Conservation (phyloP, 2,888 invertebrate genomes). For the Eucera pruinosa region DNA sequence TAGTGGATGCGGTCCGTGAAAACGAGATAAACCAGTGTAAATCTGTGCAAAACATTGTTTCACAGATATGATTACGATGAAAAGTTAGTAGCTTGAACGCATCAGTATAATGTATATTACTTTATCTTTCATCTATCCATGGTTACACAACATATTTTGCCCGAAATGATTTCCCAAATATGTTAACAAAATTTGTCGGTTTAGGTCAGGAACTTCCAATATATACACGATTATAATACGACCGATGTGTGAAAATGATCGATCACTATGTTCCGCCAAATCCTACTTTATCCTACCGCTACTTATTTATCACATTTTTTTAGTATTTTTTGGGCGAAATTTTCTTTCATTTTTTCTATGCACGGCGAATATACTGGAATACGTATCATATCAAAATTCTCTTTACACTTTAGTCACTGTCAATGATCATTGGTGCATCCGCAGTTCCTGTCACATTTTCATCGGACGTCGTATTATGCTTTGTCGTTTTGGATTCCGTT, state of each 20-base stretch:
- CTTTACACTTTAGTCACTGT: conserved; percentile 1
- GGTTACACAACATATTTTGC: too few species aligned
- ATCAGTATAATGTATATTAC: too few species aligned
- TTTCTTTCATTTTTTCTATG: conserved; percentile 1
- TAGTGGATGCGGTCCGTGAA: too few species aligned
- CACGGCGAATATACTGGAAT: neutral
- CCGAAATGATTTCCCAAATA: too few species aligned
- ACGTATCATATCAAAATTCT: neutral
- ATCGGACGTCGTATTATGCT: neutral
- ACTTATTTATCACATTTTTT: conserved; percentile 40
- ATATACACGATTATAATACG: too few species aligned
- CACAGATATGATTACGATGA: too few species aligned
- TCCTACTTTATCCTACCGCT: conserved; percentile 1
- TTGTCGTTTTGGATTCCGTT: neutral
- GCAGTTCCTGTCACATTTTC: neutral
- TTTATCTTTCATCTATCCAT: too few species aligned
- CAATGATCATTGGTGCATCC: neutral
- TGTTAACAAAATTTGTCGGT: too few species aligned
- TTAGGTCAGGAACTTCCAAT: too few species aligned
- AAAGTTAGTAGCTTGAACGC: too few species aligned
- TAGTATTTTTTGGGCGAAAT: neutral
- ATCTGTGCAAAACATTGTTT: too few species aligned
- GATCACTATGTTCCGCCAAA: neutral
- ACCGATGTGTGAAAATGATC: neutral
- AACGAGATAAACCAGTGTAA: too few species aligned